These are phyloP conservation scores for Crambe crambe DNA, from an alignment of 37 sponge, comb jelly and placozoan species.

Conservation along the genomic window DNA sequence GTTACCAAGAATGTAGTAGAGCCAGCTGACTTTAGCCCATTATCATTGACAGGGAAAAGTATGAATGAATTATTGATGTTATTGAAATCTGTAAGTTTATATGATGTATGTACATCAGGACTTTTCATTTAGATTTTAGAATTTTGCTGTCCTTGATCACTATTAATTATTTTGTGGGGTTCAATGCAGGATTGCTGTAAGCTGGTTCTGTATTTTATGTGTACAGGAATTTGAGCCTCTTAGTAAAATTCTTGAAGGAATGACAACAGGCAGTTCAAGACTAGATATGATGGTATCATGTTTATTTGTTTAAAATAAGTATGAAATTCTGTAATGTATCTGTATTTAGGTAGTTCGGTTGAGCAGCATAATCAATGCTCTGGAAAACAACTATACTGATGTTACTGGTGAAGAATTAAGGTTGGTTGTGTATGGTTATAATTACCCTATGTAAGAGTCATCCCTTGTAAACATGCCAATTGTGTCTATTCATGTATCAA, in stretches of 20 bases:
- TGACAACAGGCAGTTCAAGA: constrained; percentile 29
- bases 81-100: constrained; percentile 2
- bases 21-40: constrained; percentile 2
- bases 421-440: background rate
- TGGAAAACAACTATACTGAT: constrained; percentile 3
- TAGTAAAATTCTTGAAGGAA: constrained; percentile 4
- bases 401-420: background rate
- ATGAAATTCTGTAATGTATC: background rate
- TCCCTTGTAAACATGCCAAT: too few relatives aligned
- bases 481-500: too few relatives aligned
- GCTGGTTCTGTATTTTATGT: background rate
- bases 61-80: background rate
- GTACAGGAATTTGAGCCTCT: constrained; percentile 24
- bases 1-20: background rate
- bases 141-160: background rate
- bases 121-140: background rate
- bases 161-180: background rate
- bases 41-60: background rate
- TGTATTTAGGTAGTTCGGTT: constrained; percentile 3
- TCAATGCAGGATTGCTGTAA: too few relatives aligned
- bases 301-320: too few relatives aligned
- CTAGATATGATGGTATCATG: constrained; percentile 49
- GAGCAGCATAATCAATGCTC: constrained; percentile 22
- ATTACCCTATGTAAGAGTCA: too few relatives aligned
- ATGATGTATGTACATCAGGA: too few relatives aligned